Evolutionary conservation across 1,140 invertebrate species (phyloP), one percentile per base, ranked within the genome.

Genomic region (Samia ricini): DNA sequence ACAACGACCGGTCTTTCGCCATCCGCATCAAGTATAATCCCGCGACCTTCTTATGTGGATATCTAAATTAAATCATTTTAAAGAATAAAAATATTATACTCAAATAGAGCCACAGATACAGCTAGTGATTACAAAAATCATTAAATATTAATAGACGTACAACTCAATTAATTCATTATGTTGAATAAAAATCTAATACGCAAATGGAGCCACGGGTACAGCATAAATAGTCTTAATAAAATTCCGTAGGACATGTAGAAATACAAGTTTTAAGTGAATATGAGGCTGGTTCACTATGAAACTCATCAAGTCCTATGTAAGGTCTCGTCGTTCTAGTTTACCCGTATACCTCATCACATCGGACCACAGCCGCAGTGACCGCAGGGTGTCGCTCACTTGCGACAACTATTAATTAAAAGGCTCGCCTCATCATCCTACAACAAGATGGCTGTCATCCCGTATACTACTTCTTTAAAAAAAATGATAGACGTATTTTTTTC

Each of bases 351-450:
- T 52, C 51, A 52, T 52, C 51, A 22, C 51, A n/a, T 42, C 51
- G 51, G 20, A 57, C 33, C 12, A 22, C 49, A 19, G 21, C 56
- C 52, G 55, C 61, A 57, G 56, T 48, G 36, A 50, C 60, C 58
- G 59, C 50, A 58, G 59, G 60, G 57, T 57, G 67, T 71, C 64
- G 66, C 49, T 61, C 48, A 56, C 71, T 22, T 21, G 29, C 20
- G 55, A 67, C 66, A 73, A 73, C 76, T 77, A 77, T 77, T 77
- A 77, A 77, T 77, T 75, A 75, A 64, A 67, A 66, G 70, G 64
- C 68, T 50, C 65, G 15, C 59, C 56, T 66, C 66, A 72, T 66
- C 64, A 64, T 73, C 66, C 59, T 29, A 58, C 69, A 64, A 62
- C 62, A 77, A 77, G 76, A 77, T 68, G 73, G 70, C 72, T 71